phyloP scores from a whole-genome alignment of 2,888 invertebrate species.

The Muschampia plurimacula region DNA sequence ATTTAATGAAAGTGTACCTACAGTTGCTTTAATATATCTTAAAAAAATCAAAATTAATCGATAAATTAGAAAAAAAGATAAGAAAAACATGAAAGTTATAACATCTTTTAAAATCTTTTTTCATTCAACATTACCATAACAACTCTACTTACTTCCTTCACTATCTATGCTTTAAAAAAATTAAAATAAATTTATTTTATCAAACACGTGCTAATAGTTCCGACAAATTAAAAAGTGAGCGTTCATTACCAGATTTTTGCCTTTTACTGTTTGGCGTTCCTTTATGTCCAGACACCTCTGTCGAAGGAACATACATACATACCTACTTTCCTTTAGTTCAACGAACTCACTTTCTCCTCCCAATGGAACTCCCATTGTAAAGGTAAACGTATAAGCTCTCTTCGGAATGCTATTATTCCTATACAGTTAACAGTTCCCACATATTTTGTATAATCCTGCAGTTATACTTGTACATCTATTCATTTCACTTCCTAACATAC shows the following conservation, averaged over 20 bases:
- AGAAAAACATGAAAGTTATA: no score
- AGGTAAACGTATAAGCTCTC: slow-evolving; percentile 60
- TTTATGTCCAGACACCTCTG: slow-evolving; percentile 43
- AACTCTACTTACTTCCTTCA: no score
- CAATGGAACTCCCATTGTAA: slow-evolving; percentile 66
- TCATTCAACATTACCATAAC: no score
- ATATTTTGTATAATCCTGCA: slow-evolving; percentile 42
- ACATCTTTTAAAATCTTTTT: no score
- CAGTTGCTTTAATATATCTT: no score
- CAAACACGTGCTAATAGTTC: slow-evolving; percentile 4
- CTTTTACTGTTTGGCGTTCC: slow-evolving; percentile 30
- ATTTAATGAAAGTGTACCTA: no score
- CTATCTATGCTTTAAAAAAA: background rate
- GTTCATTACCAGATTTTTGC: slow-evolving; percentile 17
- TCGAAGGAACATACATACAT: slow-evolving; percentile 40
- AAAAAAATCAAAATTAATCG: no score
- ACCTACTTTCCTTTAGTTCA: slow-evolving; percentile 82
- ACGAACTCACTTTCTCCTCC: slow-evolving; percentile 83
- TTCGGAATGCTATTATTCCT: slow-evolving; percentile 78
- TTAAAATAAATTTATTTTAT: background rate
- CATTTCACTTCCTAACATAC: slow-evolving; percentile 7
- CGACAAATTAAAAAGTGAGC: slow-evolving; percentile 26
- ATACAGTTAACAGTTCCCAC: slow-evolving; percentile 65
- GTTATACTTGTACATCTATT: slow-evolving; percentile 1
- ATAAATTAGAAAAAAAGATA: no score